These are phyloP conservation scores for Lydus trimaculatus DNA, from an alignment of 2,888 invertebrate species.

Conservation along the genomic window DNA sequence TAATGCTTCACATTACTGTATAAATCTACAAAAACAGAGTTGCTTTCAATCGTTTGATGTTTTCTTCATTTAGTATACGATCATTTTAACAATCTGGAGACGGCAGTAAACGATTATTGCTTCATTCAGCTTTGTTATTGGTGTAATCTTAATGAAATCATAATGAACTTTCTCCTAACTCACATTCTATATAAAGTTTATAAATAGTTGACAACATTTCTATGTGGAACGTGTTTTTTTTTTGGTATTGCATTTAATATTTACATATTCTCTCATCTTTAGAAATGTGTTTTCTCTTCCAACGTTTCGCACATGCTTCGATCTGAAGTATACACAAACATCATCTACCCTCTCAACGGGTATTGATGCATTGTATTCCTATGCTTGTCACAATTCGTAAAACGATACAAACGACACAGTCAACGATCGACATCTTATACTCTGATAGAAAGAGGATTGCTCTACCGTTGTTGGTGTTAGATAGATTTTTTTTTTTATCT, in stretches of 20 bases:
- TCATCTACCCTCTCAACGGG: slow-evolving; percentile 13
- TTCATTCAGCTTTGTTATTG: slow-evolving; percentile 10
- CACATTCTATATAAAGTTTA: too few species aligned
- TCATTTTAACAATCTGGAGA: slow-evolving; percentile 6
- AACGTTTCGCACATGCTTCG: slow-evolving; percentile 27
- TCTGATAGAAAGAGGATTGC: not conserved
- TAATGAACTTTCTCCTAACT: not conserved
- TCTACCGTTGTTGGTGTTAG: not conserved
- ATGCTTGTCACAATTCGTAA: slow-evolving; percentile 13
- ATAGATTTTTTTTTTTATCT: slow-evolving; percentile 21
- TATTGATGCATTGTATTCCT: not conserved
- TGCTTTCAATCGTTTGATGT: not conserved
- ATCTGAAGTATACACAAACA: slow-evolving; percentile 29
- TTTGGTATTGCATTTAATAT: not conserved
- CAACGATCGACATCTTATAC: not conserved
- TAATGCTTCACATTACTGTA: not conserved
- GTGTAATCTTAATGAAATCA: not conserved
- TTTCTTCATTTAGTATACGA: slow-evolving; percentile 14
- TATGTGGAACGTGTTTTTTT: not conserved
- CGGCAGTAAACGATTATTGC: slow-evolving; percentile 9
- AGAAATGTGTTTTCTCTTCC: too few species aligned
- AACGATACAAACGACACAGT: not conserved
- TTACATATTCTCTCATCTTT: not conserved
- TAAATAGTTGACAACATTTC: too few species aligned
- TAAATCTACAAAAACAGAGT: not conserved